Evolutionary conservation across 2,113 vertebrate genomes (phyloP).

Genomic region (Brienomyrus longianalis): DNA sequence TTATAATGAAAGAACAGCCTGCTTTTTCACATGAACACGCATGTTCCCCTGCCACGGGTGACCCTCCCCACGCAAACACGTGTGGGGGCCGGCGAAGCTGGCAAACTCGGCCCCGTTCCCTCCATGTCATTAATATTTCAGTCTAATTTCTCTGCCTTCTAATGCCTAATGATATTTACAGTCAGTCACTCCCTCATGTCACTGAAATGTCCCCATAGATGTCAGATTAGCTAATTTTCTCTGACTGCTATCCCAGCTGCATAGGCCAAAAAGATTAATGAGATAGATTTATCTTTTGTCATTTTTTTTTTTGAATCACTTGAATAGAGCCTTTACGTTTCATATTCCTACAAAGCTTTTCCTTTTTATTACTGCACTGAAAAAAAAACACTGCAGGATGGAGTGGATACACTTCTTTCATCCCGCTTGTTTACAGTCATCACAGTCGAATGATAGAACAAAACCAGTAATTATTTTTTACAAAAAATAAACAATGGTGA

Average conservation of each 20-base stretch:
- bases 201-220: slow-evolving; percentile 50
- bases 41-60: neutral
- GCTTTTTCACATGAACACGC: neutral
- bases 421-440: neutral
- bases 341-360: neutral
- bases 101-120: neutral
- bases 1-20: neutral
- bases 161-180: slow-evolving; percentile 61
- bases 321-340: neutral
- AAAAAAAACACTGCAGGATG: neutral
- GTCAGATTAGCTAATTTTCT: slow-evolving; percentile 47
- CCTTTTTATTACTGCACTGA: neutral
- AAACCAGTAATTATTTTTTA: neutral
- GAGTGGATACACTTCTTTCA: neutral
- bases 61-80: neutral
- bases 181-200: slow-evolving; percentile 46
- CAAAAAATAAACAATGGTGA: neutral
- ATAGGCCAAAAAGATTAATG: slow-evolving; percentile 63
- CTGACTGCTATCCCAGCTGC: slow-evolving; percentile 54
- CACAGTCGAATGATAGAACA: neutral
- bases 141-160: slow-evolving; percentile 51
- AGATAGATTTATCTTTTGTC: slow-evolving; percentile 66
- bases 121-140: slow-evolving; percentile 36
- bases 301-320: slow-evolving; percentile 46
- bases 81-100: neutral